Conservation (phyloP, 2,888 invertebrate genomes). For the Drosophila eohydei region DNA sequence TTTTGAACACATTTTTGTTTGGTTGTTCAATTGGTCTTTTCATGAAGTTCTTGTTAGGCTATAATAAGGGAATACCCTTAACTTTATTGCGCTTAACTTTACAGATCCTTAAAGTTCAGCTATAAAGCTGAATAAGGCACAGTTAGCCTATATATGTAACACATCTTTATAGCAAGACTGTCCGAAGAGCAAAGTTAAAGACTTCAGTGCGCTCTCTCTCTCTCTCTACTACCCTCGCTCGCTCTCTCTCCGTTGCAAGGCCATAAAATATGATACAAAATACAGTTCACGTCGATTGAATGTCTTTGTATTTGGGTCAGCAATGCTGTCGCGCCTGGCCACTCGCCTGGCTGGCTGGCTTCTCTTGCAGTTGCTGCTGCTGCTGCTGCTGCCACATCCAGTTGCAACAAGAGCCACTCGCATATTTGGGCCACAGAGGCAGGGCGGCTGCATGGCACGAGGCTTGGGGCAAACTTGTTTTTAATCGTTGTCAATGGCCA, state of each 20-base stretch:
- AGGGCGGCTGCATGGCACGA: constrained; percentile 4
- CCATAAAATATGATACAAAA: constrained; percentile 58
- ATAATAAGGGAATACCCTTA: constrained; percentile 2
- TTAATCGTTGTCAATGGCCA: constrained; percentile 80
- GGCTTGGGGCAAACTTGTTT: constrained; percentile 64
- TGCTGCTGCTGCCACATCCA: constrained; percentile 47
- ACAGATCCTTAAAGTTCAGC: constrained; percentile 4
- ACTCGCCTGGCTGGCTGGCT: constrained; percentile 11
- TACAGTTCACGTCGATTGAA: constrained; percentile 70
- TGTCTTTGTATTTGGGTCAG: constrained; percentile 76
- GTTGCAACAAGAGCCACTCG: constrained; percentile 25
- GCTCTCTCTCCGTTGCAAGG: constrained; percentile 37
- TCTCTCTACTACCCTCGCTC: background rate
- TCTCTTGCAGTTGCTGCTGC: background rate
- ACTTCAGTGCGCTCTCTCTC: constrained; percentile 3
- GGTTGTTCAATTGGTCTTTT: background rate
- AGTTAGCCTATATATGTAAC: constrained; percentile 12
- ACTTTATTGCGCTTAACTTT: constrained; percentile 9
- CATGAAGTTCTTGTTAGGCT: background rate
- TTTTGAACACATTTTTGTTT: background rate
- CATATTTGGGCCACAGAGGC: constrained; percentile 51
- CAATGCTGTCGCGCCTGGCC: constrained; percentile 62
- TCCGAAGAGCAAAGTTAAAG: constrained; percentile 7
- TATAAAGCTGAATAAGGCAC: constrained; percentile 17
- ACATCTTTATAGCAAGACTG: constrained; percentile 2